phyloP scores from a whole-genome alignment of 1,140 invertebrate genomes.

The Triops cancriformis region DNA sequence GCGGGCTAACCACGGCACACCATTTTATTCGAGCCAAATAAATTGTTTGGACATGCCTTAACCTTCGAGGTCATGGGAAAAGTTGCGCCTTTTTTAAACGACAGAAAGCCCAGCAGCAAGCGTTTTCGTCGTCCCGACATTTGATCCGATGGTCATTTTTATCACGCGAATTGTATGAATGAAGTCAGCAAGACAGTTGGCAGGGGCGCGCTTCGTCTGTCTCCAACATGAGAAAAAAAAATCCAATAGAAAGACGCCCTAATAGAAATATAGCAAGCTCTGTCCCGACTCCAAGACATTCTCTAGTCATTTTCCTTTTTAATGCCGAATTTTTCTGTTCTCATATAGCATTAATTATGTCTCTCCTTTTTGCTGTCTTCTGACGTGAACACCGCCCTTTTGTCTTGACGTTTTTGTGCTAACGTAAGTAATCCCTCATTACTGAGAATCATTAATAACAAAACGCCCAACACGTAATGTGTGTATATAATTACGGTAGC shows the following conservation, averaged over 20 bases:
- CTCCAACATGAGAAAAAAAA: neutral
- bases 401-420: too few species aligned
- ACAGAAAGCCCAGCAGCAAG: neutral
- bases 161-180: neutral
- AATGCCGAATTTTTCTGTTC: too few species aligned
- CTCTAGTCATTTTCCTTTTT: too few species aligned
- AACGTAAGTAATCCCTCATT: too few species aligned
- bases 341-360: too few species aligned
- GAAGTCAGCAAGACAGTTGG: slow-evolving; percentile 9
- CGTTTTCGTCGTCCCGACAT: neutral
- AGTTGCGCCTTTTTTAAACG: neutral
- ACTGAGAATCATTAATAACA: too few species aligned
- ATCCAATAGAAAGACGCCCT: neutral
- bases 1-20: neutral
- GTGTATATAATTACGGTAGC: too few species aligned
- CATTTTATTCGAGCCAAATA: neutral
- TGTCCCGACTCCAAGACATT: too few species aligned
- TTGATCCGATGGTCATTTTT: slow-evolving; percentile 7
- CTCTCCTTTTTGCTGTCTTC: too few species aligned
- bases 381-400: too few species aligned
- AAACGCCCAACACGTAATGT: too few species aligned
- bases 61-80: slow-evolving; percentile 6
- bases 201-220: neutral
- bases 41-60: slow-evolving; percentile 7
- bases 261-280: too few species aligned